Evolutionary conservation across 2,113 vertebrate genomes (phyloP).

Genomic region (Clupea harengus): DNA sequence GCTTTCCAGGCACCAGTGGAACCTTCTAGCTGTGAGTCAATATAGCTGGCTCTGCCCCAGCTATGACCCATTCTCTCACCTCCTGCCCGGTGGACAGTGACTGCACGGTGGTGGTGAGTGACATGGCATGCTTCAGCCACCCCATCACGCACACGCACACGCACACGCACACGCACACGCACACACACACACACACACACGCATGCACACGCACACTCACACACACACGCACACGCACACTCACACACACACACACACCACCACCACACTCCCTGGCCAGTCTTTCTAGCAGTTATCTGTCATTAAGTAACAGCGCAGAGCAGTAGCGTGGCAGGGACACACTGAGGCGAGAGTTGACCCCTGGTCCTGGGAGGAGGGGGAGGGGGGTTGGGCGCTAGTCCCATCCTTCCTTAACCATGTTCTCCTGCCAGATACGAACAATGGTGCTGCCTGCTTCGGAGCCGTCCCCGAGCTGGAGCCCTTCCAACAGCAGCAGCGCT

Average conservation of each 20-base stretch:
- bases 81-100: not conserved
- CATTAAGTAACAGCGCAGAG: not conserved
- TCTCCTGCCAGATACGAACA: constrained; percentile 56
- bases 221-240: not conserved
- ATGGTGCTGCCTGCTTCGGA: constrained; percentile 46
- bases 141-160: not conserved
- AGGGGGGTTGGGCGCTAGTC: not conserved
- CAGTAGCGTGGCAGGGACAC: not conserved
- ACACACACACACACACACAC: constrained; percentile 1
- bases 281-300: not conserved
- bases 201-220: not conserved
- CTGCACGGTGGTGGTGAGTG: not conserved
- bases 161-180: not conserved
- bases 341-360: not conserved
- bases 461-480: not conserved
- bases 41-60: not conserved
- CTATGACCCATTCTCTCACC: not conserved
- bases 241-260: not conserved
- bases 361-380: too few relatives aligned
- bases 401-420: constrained; percentile 54
- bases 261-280: not conserved
- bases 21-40: not conserved
- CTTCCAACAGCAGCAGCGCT: constrained; percentile 35
- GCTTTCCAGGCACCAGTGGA: not conserved
- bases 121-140: not conserved